phyloP scores from a whole-genome alignment of 1,140 invertebrate species.

The Neuroterus valhalla region DNA sequence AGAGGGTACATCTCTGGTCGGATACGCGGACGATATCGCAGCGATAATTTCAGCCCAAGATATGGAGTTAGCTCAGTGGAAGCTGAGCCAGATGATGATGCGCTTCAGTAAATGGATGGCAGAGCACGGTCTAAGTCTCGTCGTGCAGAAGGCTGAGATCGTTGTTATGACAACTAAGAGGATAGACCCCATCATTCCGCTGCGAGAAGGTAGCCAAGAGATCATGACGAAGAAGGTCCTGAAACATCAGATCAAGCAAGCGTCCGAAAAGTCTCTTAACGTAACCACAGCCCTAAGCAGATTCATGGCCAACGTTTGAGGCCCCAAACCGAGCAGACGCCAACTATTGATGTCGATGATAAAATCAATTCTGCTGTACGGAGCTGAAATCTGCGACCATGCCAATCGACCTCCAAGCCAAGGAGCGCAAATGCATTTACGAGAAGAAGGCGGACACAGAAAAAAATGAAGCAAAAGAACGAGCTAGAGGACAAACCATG shows the following conservation, averaged over 20 bases:
- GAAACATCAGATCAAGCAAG: conserved; percentile 45
- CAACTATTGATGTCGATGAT: conserved; percentile 46
- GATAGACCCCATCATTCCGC: background rate
- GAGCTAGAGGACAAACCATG: no score
- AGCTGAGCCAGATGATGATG: conserved; percentile 11
- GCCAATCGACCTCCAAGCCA: conserved; percentile 50
- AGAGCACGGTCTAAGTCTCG: background rate
- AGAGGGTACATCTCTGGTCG: conserved; percentile 9
- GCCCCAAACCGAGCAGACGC: conserved; percentile 44
- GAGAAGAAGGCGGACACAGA: background rate
- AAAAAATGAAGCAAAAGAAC: conserved; percentile 6
- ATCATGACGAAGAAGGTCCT: conserved; percentile 35
- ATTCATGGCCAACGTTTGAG: conserved; percentile 54
- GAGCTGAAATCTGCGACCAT: conserved; percentile 46
- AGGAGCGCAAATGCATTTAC: conserved; percentile 39
- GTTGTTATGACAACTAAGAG: conserved; percentile 17
- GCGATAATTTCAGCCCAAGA: conserved; percentile 16
- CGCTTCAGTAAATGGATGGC: background rate
- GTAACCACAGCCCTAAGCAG: conserved; percentile 39
- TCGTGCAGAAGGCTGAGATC: background rate
- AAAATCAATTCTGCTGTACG: conserved; percentile 51
- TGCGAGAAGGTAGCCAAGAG: background rate
- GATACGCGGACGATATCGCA: conserved; percentile 41
- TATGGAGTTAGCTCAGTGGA: background rate
- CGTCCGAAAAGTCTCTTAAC: conserved; percentile 38